Percentiles rank a stretch among this genome's conserved stretches.
Evolutionary conservation across 2,797 vertebrate genomes (phyloP).

Genomic region (Avahi laniger): DNA sequence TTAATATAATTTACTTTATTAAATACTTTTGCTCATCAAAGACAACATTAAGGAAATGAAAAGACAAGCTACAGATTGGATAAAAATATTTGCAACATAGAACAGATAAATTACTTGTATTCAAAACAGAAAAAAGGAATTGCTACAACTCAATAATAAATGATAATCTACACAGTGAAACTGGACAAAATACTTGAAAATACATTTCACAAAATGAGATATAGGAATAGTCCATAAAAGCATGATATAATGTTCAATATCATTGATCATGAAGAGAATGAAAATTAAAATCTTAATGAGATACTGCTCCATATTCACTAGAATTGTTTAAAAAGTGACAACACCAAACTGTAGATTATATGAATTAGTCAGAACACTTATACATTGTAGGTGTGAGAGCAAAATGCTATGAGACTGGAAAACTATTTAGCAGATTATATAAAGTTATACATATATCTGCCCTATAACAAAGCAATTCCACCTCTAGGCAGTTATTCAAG

Average conservation of each 20-base stretch:
- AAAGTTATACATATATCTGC: neutral
- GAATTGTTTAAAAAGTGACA: neutral
- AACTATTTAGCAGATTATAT: neutral
- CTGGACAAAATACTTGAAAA: neutral
- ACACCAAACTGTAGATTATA: neutral
- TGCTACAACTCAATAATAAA: neutral
- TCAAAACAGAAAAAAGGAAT: neutral
- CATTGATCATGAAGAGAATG: neutral
- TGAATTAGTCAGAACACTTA: neutral
- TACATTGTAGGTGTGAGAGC: neutral
- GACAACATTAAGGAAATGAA: neutral
- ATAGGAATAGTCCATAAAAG: neutral
- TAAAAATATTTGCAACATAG: neutral
- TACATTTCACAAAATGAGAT: neutral
- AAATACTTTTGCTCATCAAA: neutral
- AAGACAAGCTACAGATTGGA: neutral
- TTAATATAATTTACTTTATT: constrained; percentile 5
- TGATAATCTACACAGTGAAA: neutral
- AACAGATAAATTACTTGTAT: neutral
- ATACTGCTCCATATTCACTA: neutral
- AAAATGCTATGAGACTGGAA: neutral
- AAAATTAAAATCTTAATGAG: neutral
- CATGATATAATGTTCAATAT: neutral
- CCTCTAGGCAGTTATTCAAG: neutral
- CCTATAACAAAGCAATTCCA: neutral